These are phyloP conservation scores for Pseudotriccus pelzelni DNA, from an alignment of 2,797 vertebrate species.

Conservation along the genomic window DNA sequence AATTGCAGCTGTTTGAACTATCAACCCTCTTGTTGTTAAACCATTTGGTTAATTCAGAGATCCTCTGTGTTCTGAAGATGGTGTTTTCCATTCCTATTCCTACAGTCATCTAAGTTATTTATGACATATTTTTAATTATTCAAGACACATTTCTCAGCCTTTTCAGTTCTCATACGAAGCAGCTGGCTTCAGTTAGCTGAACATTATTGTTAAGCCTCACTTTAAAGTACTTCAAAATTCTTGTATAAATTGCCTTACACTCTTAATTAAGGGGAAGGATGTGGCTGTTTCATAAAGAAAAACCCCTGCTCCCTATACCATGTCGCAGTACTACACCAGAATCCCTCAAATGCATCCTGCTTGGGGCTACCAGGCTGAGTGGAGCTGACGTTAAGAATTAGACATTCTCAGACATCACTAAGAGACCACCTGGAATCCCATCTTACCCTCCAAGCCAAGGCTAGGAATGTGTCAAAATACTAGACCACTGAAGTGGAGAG, in stretches of 20 bases:
- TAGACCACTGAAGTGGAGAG: background rate
- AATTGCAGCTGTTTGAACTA: background rate
- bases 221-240: background rate
- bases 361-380: background rate
- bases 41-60: background rate
- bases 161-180: background rate
- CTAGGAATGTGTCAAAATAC: background rate
- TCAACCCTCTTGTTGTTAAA: background rate
- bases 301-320: background rate
- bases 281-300: background rate
- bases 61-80: background rate
- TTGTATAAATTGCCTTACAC: background rate
- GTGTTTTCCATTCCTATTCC: background rate
- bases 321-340: background rate
- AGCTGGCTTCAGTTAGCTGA: slow-evolving; percentile 21
- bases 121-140: slow-evolving; percentile 24
- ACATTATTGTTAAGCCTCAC: background rate
- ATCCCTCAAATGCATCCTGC: background rate
- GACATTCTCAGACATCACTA: background rate
- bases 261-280: slow-evolving; percentile 1
- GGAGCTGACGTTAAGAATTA: background rate
- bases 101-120: slow-evolving; percentile 16
- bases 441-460: background rate
- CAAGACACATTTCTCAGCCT: slow-evolving; percentile 3
- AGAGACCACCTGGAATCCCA: background rate